Base-by-base conservation (phyloP, 2,797 vertebrate genomes). In the Fratercula arctica region DNA sequence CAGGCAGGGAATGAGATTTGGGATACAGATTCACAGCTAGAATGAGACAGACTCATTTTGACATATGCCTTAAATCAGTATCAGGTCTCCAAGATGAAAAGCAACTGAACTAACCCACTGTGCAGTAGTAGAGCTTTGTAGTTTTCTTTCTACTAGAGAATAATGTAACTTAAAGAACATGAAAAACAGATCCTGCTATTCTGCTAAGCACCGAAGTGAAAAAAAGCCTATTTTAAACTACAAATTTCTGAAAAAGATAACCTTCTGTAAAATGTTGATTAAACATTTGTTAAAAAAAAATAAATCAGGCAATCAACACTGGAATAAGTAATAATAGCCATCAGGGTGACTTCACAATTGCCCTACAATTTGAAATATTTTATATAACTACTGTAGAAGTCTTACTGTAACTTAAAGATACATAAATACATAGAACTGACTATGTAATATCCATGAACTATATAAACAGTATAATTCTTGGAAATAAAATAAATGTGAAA, bases 401-500 rank as follows among this genome's bases (percentile, higher is more conserved):
- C 84, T 48, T 73, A 75, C 0, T 73, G 60, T 15, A 93, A 85
- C 82, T 70, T 94, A 85, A 87, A 76, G 19, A 56, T 37, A 72
- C 64, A 74, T 8, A 50, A 66, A 80, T 41, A 76, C 2, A 8
- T 53, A 93, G 64, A 85, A 88, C 37, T 85, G 21, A 92, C 80
- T 87, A 41, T 35, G 28, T 61, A 96, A 96, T 26, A 82, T 54
- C 24, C 67, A 45, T n/a, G 35, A 91, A 66, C 66, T 86, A 64
- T 48, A 66, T 53, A 91, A n/a, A 31, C 25, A 76, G 41, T 33
- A 28, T 56, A 74, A 94, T 70, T 87, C 85, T 87, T 91, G 51
- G 61, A 95, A 96, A 94, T 28, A 0, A 91, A 96, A 87, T 61
- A 94, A 94, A 95, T 51, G 53, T 68, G 86, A 83, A 85, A 85